Evolutionary conservation across 2,113 vertebrate species (phyloP).

Genomic region (Orycteropus afer): DNA sequence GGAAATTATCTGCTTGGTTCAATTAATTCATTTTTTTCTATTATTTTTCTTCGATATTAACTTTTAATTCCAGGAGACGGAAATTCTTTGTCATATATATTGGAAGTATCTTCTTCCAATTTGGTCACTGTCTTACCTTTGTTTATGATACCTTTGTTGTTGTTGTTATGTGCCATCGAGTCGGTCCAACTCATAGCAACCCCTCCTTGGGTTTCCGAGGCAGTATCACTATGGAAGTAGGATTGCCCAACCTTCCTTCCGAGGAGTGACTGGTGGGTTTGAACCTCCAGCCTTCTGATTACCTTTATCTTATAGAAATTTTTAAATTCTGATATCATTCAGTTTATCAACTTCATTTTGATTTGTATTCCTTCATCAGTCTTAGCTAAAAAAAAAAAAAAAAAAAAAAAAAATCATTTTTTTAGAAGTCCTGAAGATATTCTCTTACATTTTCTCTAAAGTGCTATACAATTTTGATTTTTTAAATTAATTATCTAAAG

Average conservation of each 20-base stretch:
- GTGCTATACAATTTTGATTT: background rate
- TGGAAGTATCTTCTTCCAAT: background rate
- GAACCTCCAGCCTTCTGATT: too few species aligned
- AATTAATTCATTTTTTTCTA: background rate
- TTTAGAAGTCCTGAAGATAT: too few species aligned
- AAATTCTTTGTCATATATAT: background rate
- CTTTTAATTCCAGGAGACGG: background rate
- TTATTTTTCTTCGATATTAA: background rate
- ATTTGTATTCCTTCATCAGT: background rate
- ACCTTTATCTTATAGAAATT: slow-evolving; percentile 4
- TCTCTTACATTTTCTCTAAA: background rate
- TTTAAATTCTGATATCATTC: background rate
- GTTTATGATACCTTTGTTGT: background rate
- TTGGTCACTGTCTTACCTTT: background rate
- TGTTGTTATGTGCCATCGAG: too few species aligned
- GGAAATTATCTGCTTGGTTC: background rate
- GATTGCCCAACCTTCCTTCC: too few species aligned
- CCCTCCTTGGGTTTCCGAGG: too few species aligned
- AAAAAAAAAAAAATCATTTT: too few species aligned
- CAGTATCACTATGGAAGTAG: too few species aligned
- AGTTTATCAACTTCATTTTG: background rate
- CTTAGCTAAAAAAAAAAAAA: background rate
- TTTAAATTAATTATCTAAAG: background rate
- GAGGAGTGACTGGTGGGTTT: too few species aligned
- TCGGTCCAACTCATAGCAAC: too few species aligned